A percentile compares a stretch with the other conserved stretches of the same genome.
phyloP scores from a whole-genome alignment of 2,113 vertebrate species.

The Clarias batrachus region DNA sequence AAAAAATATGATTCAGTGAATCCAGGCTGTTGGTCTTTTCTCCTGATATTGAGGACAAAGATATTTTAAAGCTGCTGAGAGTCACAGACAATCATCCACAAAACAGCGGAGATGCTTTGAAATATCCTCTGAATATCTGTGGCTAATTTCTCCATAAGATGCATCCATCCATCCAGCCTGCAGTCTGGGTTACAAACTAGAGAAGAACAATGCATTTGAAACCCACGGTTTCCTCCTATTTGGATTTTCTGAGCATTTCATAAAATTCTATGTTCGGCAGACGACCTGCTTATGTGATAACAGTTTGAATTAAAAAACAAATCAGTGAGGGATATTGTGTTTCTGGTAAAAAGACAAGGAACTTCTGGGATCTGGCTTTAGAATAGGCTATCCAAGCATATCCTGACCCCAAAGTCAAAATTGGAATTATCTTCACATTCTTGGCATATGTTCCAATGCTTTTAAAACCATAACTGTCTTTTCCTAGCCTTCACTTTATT shows the following conservation, averaged over 20 bases:
- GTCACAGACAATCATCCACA: conserved; percentile 43
- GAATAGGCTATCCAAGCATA: conserved; percentile 59
- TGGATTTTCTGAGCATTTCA: conserved; percentile 56
- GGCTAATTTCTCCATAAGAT: conserved; percentile 63
- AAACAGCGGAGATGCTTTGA: conserved; percentile 35
- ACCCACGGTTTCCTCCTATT: conserved; percentile 39
- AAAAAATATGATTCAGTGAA: conserved; percentile 37
- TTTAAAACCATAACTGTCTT: conserved; percentile 45
- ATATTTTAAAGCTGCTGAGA: conserved; percentile 47
- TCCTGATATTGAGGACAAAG: conserved; percentile 46
- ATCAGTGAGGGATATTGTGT: conserved; percentile 53
- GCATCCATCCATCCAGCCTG: conserved; percentile 48
- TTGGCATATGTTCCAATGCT: conserved; percentile 55
- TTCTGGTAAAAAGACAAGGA: conserved; percentile 49
- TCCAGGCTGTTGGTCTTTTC: conserved; percentile 40
- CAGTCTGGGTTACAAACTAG: conserved; percentile 58
- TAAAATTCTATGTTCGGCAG: conserved; percentile 62
- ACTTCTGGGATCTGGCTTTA: conserved; percentile 58
- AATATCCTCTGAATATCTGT: conserved; percentile 46
- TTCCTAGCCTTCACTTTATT: conserved; percentile 5
- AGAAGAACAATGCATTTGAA: conserved; percentile 49
- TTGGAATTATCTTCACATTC: conserved; percentile 64
- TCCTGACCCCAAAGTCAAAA: conserved; percentile 58
- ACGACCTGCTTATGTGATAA: conserved; percentile 64
- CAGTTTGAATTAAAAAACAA: conserved; percentile 71